Evolutionary conservation across 2,113 vertebrate genomes (phyloP), one percentile per base, ranked within the genome.

Genomic region (Lophura nycthemera): DNA sequence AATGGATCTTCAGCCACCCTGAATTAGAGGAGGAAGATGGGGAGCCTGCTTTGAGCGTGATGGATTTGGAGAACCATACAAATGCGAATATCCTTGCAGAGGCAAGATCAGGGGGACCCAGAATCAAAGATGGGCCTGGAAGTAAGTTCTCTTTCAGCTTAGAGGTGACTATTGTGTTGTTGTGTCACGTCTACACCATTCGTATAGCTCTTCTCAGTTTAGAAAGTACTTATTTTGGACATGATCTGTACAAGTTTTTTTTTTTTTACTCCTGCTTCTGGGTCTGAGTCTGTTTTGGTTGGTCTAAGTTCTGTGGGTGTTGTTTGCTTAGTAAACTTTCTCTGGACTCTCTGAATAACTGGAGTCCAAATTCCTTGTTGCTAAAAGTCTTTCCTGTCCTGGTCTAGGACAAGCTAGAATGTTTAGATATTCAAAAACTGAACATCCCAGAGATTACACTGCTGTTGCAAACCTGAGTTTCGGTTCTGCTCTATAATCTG

Each of bases 1-100:
- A 99, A 93, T 99, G 99, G 99, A 99, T 99, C 96, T 99, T 99
- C 95, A 98, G 97, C 76, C 99, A 99, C 89, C 98, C 99, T 4
- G 98, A 99, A 79, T 93, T 96, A 4, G 98, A 98, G 90, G 98
- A 98, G 90, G 98, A 99, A 57, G 99, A 98, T 81, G 97, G 87
- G 1, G 98, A 98, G 25, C 97, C 97, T 67, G 88, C 97, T 42
- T 98, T 98, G 60, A 98, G 98, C 76, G 91, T 98, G 61, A 96
- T 98, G 4, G 98, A 98, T 96, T 97, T 98, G 30, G 98, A 99
- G 95, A 99, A 98, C 88, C 98, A 98, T 2, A 97, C 98, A 93
- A 98, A 98, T 57, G 98, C 98, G 43, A 99, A 98, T 19, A 97
- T 99, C 70, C 98, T 99, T 57, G 97, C 98, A 74, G 98, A 99